Conservation (phyloP, 2,113 vertebrate species). For the Paradisaea rubra region DNA sequence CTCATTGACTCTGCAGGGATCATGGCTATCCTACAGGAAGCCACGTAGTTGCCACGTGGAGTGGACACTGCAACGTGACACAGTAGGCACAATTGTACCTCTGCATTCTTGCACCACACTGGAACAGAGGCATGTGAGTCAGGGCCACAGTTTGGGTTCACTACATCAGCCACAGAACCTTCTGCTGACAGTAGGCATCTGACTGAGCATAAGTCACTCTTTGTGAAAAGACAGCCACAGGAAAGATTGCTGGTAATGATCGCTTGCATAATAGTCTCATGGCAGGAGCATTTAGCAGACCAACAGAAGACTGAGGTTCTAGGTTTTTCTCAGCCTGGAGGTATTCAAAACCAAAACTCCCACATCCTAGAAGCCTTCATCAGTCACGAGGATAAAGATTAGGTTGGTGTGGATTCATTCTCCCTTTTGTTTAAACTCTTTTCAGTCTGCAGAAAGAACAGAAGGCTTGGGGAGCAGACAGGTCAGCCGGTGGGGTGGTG, state of each 20-base stretch:
- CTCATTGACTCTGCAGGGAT: background rate
- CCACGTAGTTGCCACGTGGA: background rate
- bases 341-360: background rate
- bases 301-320: background rate
- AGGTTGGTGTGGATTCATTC: background rate
- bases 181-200: background rate
- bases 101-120: background rate
- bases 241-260: background rate
- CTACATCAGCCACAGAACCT: background rate
- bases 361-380: background rate
- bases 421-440: background rate
- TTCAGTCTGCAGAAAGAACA: background rate
- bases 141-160: background rate
- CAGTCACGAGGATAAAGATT: background rate
- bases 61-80: accelerated
- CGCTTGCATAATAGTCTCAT: background rate
- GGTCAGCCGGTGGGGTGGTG: background rate
- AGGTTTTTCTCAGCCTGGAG: background rate
- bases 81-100: background rate
- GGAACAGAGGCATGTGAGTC: background rate
- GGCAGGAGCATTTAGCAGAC: background rate
- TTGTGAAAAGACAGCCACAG: background rate
- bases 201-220: background rate
- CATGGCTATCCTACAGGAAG: background rate
- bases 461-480: background rate